phyloP scores from a whole-genome alignment of 2,113 vertebrate species.

The Perca schrenkii region DNA sequence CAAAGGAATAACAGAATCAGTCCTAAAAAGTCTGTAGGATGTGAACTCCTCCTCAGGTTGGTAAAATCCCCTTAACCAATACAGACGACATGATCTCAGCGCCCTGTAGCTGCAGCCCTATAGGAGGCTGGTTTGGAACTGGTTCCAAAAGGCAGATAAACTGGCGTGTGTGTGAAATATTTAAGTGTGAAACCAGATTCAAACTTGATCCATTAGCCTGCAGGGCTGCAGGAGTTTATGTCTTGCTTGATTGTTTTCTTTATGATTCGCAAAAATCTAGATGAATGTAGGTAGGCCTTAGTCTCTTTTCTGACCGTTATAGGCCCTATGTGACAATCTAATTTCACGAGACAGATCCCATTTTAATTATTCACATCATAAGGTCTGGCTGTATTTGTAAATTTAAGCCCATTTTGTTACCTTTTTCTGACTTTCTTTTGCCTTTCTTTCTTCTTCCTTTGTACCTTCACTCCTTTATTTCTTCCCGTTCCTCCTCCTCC shows the following conservation, averaged over 20 bases:
- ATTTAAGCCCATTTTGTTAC: too few species aligned
- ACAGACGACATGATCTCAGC: neutral
- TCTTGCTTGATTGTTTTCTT: neutral
- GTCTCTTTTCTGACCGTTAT: neutral
- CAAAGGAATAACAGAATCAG: neutral
- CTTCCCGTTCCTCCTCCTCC: neutral
- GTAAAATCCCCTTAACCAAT: neutral
- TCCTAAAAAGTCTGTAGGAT: neutral
- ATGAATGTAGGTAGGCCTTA: neutral
- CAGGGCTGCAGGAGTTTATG: neutral
- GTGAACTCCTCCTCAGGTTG: neutral
- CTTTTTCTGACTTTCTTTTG: too few species aligned
- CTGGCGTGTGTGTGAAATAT: neutral
- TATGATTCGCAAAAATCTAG: neutral
- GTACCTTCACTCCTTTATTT: neutral
- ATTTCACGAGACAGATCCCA: neutral
- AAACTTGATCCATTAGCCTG: neutral
- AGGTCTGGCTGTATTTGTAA: too few species aligned
- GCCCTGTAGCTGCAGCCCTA: neutral
- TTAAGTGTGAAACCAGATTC: neutral
- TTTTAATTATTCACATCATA: neutral
- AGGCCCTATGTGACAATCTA: too few species aligned
- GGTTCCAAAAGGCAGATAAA: neutral
- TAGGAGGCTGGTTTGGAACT: neutral
- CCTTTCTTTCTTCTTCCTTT: neutral